Conservation (phyloP, 2,797 vertebrate genomes). For the Mus caroli region DNA sequence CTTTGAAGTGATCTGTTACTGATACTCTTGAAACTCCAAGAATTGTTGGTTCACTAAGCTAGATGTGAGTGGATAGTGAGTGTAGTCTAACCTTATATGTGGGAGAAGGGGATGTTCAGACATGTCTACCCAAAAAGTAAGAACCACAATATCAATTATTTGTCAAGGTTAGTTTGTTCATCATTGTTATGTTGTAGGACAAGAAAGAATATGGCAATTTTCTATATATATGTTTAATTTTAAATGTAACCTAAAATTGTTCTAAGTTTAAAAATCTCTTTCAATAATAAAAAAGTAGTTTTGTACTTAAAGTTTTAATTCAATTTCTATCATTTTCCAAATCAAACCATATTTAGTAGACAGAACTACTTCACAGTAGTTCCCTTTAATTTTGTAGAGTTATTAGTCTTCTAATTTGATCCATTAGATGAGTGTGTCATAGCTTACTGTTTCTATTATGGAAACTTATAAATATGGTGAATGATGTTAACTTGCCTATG, state of each 20-base stretch:
- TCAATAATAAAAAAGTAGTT: neutral
- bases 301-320: neutral
- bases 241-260: neutral
- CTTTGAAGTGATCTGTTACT: neutral
- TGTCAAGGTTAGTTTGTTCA: neutral
- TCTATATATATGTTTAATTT: neutral
- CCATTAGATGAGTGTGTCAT: neutral
- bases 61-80: neutral
- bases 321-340: neutral
- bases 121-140: neutral
- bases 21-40: neutral
- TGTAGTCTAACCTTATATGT: neutral
- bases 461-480: neutral
- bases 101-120: neutral
- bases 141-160: neutral
- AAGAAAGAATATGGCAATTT: neutral
- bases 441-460: neutral
- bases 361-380: neutral
- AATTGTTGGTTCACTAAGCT: neutral
- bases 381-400: neutral
- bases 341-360: neutral
- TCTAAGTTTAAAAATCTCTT: neutral
- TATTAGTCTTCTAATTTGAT: fast-evolving
- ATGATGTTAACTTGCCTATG: neutral
- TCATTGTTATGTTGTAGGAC: neutral